These are phyloP conservation scores for Alethe castanea DNA, from an alignment of 2,113 vertebrate species.

Conservation along the genomic window DNA sequence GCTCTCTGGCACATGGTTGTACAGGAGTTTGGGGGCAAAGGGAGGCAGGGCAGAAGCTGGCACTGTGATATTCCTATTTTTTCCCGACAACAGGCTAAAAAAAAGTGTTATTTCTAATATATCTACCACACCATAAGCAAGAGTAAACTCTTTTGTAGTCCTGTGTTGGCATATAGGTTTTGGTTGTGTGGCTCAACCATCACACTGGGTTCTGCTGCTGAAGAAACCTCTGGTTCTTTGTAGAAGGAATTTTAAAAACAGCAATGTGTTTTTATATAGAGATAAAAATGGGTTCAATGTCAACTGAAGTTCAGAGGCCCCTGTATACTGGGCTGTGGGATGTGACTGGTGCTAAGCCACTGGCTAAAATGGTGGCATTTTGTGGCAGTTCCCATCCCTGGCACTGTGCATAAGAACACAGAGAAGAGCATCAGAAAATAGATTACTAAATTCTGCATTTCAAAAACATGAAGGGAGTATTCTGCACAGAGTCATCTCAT, in stretches of 20 bases:
- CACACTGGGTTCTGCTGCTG: neutral
- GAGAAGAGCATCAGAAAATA: neutral
- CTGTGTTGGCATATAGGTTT: neutral
- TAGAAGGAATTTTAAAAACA: neutral
- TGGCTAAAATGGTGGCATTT: neutral
- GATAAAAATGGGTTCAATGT: neutral
- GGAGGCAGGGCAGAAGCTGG: neutral
- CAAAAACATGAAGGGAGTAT: neutral
- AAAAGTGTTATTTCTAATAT: neutral
- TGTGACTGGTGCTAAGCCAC: neutral
- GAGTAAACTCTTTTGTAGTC: neutral
- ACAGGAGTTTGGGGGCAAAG: neutral
- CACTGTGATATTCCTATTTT: neutral
- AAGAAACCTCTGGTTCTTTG: neutral
- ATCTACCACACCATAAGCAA: accelerated
- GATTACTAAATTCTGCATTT: neutral
- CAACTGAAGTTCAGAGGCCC: neutral
- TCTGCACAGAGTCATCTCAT: neutral
- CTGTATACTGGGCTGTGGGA: neutral
- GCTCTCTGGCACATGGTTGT: accelerated
- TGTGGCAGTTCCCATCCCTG: neutral
- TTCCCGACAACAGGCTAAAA: neutral
- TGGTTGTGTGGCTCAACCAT: neutral
- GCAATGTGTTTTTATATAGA: neutral
- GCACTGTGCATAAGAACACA: neutral